Evolutionary conservation across 2,113 vertebrate species (phyloP).

Genomic region (Tenrec ecaudatus): DNA sequence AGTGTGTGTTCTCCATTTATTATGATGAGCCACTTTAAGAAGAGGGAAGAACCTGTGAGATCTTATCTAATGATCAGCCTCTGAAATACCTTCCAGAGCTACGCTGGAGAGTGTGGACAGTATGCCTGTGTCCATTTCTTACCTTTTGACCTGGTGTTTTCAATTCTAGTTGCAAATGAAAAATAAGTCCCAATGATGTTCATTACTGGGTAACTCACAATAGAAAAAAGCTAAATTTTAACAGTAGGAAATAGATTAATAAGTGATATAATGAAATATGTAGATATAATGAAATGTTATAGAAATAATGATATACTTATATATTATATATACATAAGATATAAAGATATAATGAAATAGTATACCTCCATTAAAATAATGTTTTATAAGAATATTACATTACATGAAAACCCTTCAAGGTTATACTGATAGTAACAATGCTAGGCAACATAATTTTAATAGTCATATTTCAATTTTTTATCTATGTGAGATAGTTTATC

Average conservation of each 20-base stretch:
- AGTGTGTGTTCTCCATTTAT: conserved; percentile 9
- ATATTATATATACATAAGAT: too few relatives aligned
- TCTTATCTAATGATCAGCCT: not conserved
- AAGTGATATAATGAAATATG: not conserved
- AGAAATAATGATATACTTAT: too few relatives aligned
- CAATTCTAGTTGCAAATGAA: conserved; percentile 17
- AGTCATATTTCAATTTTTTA: not conserved
- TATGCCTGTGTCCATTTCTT: not conserved
- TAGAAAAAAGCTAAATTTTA: conserved; percentile 20
- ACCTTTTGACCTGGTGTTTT: not conserved
- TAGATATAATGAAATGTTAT: too few relatives aligned
- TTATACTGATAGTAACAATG: not conserved
- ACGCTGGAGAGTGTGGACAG: not conserved
- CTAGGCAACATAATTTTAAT: not conserved
- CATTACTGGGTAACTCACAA: not conserved
- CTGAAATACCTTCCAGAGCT: not conserved
- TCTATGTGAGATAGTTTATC: not conserved
- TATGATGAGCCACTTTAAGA: conserved; percentile 3
- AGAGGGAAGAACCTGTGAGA: conserved; percentile 45
- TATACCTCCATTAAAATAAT: not conserved
- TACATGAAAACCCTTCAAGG: not conserved
- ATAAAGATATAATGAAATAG: not conserved
- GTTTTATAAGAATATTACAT: not conserved
- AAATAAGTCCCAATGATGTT: not conserved
- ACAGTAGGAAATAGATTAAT: not conserved